Conservation (phyloP, 2,888 invertebrate genomes). For the Atrina japonica region DNA sequence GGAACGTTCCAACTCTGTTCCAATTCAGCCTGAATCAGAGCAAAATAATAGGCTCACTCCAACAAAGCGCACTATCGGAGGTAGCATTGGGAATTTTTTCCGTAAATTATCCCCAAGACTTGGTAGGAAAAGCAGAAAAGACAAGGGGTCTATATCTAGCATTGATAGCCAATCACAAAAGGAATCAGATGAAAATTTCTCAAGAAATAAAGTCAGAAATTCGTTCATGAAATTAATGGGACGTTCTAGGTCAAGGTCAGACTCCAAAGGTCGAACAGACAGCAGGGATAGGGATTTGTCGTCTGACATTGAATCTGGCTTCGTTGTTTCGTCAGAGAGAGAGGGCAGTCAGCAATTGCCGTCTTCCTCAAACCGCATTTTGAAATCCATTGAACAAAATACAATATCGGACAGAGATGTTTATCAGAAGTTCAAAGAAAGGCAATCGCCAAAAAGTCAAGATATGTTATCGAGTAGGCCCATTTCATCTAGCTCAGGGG, state of each 20-base stretch:
- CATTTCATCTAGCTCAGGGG: constrained; percentile 29
- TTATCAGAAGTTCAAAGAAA: constrained; percentile 75
- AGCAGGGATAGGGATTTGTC: constrained; percentile 12
- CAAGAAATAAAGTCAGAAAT: constrained; percentile 65
- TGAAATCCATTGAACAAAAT: constrained; percentile 74
- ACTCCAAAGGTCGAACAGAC: constrained; percentile 7
- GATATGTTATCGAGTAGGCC: constrained; percentile 40
- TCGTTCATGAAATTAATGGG: constrained; percentile 71
- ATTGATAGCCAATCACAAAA: constrained; percentile 57
- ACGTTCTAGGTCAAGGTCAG: constrained; percentile 37
- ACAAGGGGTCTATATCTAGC: constrained; percentile 64
- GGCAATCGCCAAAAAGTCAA: constrained; percentile 60
- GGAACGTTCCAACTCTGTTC: constrained; percentile 52
- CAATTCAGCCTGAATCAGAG: constrained; percentile 44
- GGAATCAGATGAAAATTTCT: constrained; percentile 54
- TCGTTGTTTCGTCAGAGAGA: background rate
- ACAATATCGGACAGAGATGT: constrained; percentile 65
- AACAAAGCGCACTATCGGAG: constrained; percentile 71
- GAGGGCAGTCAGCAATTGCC: constrained; percentile 10
- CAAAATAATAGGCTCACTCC: constrained; percentile 61
- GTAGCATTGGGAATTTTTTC: constrained; percentile 76
- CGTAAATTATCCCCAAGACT: constrained; percentile 69
- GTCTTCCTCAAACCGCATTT: constrained; percentile 37
- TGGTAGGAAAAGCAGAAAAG: constrained; percentile 53
- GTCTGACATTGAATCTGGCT: constrained; percentile 8